Evolutionary conservation across 2,888 invertebrate genomes (phyloP).

Genomic region (Microplitis deprimator): DNA sequence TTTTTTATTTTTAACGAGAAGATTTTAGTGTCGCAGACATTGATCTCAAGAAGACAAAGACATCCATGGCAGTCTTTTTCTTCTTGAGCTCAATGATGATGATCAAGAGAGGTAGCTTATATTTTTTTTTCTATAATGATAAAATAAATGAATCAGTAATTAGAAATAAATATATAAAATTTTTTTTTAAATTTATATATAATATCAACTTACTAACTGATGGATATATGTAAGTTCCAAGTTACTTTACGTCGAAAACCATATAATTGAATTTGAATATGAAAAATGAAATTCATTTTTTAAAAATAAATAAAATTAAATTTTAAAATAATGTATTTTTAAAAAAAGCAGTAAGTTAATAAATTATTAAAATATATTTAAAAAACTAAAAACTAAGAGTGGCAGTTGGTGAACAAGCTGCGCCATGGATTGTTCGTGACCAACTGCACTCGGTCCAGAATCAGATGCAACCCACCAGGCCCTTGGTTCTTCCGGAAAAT

Average conservation of each 20-base stretch:
- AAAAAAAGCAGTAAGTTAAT: no score
- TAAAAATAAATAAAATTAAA: no score
- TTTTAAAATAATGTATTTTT: no score
- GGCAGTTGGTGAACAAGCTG: slow-evolving; percentile 54
- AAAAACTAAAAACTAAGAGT: slow-evolving; percentile 37
- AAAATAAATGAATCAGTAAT: background rate
- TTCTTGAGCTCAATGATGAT: slow-evolving; percentile 36
- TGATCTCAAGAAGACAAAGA: slow-evolving; percentile 32
- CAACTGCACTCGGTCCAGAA: slow-evolving; percentile 55
- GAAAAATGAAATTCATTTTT: no score
- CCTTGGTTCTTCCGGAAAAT: slow-evolving; percentile 22
- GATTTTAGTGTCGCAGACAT: slow-evolving; percentile 32
- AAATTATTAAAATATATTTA: slow-evolving; percentile 6
- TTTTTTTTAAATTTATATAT: background rate
- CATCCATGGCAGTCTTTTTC: slow-evolving; percentile 10
- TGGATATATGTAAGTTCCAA: no score
- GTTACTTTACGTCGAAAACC: no score
- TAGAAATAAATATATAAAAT: background rate
- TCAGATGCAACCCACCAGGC: slow-evolving; percentile 48
- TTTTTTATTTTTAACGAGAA: slow-evolving; percentile 14
- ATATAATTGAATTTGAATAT: no score
- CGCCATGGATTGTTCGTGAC: slow-evolving; percentile 53
- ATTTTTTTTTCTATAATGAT: slow-evolving; percentile 8
- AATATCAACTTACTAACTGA: no score
- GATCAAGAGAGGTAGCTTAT: slow-evolving; percentile 11